Percentiles rank a stretch among this genome's conserved stretches.
Evolutionary conservation across 1,140 invertebrate genomes (phyloP).

Genomic region (Philaenus spumarius): DNA sequence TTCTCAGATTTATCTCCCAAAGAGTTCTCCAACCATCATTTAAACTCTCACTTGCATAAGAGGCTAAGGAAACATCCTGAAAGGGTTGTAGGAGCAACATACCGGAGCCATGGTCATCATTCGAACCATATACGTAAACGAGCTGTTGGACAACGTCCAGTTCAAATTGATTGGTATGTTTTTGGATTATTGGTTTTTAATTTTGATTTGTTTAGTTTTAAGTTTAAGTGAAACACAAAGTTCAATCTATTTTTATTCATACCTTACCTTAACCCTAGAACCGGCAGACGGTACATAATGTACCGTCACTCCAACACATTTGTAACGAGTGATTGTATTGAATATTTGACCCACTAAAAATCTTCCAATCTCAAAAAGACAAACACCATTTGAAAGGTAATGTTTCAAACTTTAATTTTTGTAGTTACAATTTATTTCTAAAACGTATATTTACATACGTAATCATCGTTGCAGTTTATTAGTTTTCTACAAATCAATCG

Average conservation of each 20-base stretch:
- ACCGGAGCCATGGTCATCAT: slow-evolving; percentile 25
- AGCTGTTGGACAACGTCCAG: slow-evolving; percentile 23
- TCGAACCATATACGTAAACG: slow-evolving; percentile 18
- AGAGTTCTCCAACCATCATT: slow-evolving; percentile 54
- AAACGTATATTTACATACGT: too few relatives aligned
- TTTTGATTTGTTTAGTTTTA: neutral
- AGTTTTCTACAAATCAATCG: too few relatives aligned
- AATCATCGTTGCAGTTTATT: too few relatives aligned
- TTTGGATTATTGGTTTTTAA: neutral
- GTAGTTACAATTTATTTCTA: too few relatives aligned
- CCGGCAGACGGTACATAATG: too few relatives aligned
- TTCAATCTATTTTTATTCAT: neutral
- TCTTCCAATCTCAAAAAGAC: too few relatives aligned
- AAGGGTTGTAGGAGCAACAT: slow-evolving; percentile 22
- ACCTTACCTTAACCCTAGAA: too few relatives aligned
- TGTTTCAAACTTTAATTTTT: too few relatives aligned
- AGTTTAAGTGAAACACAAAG: neutral
- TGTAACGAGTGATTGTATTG: too few relatives aligned
- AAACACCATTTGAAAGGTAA: too few relatives aligned
- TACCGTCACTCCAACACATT: too few relatives aligned
- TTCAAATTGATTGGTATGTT: slow-evolving; percentile 33
- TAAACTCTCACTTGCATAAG: slow-evolving; percentile 36
- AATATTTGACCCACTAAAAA: too few relatives aligned
- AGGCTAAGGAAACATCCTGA: slow-evolving; percentile 20
- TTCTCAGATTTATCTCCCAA: slow-evolving; percentile 65